Percentiles rank a stretch among this genome's conserved stretches.
Evolutionary conservation across 2,113 vertebrate species (phyloP).

Genomic region (Tragelaphus scriptus): DNA sequence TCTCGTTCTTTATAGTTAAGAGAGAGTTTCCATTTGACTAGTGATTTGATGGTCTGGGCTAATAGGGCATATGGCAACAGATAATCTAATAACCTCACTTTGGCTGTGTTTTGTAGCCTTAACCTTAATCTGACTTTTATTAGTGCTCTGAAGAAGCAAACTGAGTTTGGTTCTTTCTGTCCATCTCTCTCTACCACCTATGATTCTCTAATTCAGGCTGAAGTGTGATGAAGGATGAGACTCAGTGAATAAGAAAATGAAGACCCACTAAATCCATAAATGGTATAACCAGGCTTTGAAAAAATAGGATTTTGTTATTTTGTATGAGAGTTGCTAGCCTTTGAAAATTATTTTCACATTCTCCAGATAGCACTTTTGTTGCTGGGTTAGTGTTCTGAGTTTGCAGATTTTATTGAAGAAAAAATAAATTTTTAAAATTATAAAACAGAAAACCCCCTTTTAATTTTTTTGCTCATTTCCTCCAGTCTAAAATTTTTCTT

Average conservation of each 20-base stretch:
- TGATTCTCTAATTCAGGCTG: neutral
- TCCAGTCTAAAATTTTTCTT: neutral
- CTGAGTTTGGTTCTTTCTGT: neutral
- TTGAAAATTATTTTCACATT: constrained; percentile 28
- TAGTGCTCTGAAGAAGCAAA: neutral
- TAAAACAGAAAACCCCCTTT: neutral
- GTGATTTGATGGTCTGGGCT: neutral
- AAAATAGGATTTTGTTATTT: constrained; percentile 1
- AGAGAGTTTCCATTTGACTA: neutral
- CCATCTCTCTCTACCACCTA: neutral
- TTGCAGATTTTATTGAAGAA: constrained; percentile 7
- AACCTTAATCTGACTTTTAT: neutral
- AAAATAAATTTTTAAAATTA: neutral
- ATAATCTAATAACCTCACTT: neutral
- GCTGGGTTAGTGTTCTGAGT: constrained; percentile 1
- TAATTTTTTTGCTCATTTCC: neutral
- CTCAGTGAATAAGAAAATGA: constrained; percentile 1
- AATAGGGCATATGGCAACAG: neutral
- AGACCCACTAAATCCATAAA: neutral
- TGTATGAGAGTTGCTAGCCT: constrained; percentile 17
- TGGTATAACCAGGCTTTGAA: neutral
- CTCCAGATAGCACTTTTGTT: neutral
- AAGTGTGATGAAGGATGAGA: neutral
- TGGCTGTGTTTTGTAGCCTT: neutral
- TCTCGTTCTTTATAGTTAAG: neutral